Evolutionary conservation across 1,140 invertebrate genomes (phyloP), one percentile per base, ranked within the genome.

Genomic region (Heliconius eleuchia): DNA sequence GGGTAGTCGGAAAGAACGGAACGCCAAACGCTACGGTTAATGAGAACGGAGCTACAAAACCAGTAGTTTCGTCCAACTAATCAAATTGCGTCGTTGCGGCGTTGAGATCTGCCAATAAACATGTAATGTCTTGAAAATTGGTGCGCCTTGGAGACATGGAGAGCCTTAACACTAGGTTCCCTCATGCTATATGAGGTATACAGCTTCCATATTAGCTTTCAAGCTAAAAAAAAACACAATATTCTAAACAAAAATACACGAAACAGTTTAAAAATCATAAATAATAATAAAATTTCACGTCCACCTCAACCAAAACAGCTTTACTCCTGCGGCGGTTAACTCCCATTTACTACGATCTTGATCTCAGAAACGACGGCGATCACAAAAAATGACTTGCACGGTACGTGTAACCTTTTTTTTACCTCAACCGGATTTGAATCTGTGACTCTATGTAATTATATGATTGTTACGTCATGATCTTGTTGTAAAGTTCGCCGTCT

Each of bases 331-430:
- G 60, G 60, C 60, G 60, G 60, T 27, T 30, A 66, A 66, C 60
- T 66, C 60, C 60, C 60, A 66, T 66, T 66, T 66, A 27, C 60
- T 66, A 66, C 60, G 60, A 66, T 66, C 23, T 66, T 66, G 60
- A 66, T 66, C 60, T 66, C 27, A 66, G 27, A 5, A 66, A 66
- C 60, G 60, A 66, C 27, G 60, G 11, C 60, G 60, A 16, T 30
- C 27, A 66, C 60, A 66, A 66, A 66, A 66, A 66, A 66, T 11
- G 23, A 9, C 23, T 66, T 66, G 23, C 60, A 66, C 60, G 9
- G 60, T 30, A 30, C 60, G 60, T 18, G 13, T 66, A 60, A n/a
- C 60, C 60, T 13, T 66, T 66, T 66, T 66, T 66, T 66, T 66
- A 16, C 60, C 60, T 16, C 27, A 66, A 66, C 60, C 60, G 60